Conservation (phyloP, 2,888 invertebrate species). For the Eupithecia abbreviata region DNA sequence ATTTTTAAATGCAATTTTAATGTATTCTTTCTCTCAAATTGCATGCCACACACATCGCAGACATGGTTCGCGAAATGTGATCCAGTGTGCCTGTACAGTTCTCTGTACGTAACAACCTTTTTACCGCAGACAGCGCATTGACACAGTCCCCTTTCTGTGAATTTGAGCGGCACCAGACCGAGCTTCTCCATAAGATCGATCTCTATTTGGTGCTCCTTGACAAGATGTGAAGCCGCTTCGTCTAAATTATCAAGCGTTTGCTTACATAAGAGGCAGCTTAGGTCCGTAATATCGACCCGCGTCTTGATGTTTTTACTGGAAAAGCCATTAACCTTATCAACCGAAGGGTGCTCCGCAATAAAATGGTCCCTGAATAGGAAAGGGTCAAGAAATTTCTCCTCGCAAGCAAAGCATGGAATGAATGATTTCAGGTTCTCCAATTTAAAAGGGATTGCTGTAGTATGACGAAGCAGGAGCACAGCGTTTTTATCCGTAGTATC, state of each 20-base stretch:
- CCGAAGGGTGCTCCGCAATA: slow-evolving; percentile 32
- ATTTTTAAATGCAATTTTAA: slow-evolving; percentile 7
- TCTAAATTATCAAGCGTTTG: slow-evolving; percentile 28
- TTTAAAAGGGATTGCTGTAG: slow-evolving; percentile 25
- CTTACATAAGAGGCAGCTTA: slow-evolving; percentile 34
- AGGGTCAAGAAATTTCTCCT: slow-evolving; percentile 28
- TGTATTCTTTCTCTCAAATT: slow-evolving; percentile 7
- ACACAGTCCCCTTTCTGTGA: slow-evolving; percentile 6
- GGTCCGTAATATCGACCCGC: slow-evolving; percentile 37
- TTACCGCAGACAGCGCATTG: slow-evolving; percentile 16
- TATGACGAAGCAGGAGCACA: slow-evolving; percentile 21
- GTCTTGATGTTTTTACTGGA: slow-evolving; percentile 22
- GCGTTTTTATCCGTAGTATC: slow-evolving; percentile 18
- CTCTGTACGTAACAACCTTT: slow-evolving; percentile 15
- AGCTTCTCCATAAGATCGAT: slow-evolving; percentile 27
- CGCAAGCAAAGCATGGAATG: slow-evolving; percentile 26
- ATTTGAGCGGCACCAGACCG: slow-evolving; percentile 27
- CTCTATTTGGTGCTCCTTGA: slow-evolving; percentile 24
- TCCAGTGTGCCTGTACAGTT: slow-evolving; percentile 39
- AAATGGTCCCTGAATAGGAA: slow-evolving; percentile 38
- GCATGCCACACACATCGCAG: slow-evolving; percentile 36
- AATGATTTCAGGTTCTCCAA: slow-evolving; percentile 4
- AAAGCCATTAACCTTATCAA: slow-evolving; percentile 34
- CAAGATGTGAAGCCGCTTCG: slow-evolving; percentile 30
- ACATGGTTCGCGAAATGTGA: slow-evolving; percentile 35